Evolutionary conservation across 1,140 invertebrate genomes (phyloP), one percentile per base, ranked within the genome.

Genomic region (Zaprionus kolodkinae): DNA sequence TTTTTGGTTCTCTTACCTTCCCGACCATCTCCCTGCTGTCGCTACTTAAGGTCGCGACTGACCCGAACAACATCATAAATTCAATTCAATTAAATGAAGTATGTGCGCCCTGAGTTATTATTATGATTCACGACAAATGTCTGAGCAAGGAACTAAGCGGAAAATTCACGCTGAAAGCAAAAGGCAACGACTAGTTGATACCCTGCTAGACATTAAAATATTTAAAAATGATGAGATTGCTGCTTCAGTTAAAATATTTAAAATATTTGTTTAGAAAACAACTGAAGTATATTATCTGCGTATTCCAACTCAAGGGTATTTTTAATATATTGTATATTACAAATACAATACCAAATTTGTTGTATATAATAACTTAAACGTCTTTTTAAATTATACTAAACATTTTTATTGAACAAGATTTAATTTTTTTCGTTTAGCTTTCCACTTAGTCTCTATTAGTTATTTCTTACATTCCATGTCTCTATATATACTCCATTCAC

Each of bases 21-120:
- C 66, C 21, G 25, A 54, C 55, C 21, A 9, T 21, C 17, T 33
- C 12, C 10, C 17, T 36, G 27, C 27, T 30, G 27, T 30, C 60
- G 45, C 55, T 68, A 33, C 54, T 79, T 61, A 38, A 76, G 65
- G 54, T 72, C 61, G 48, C 50, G 45, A 60, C 48, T 77, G 76
- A 83, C 72, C 69, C 50, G 33, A 17, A 21, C 48, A 21, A 43
- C 71, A 79, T 66, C 59, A 80, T 80, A 74, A 79, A 88, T 83
- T 74, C 77, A 79, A 80, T 87, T 83, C 72, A 87, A 87, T 88
- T 87, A 79, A 72, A 68, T 54, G 50, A 73, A 79, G 84, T 77
- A 80, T 72, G 45, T 67, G 60, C 52, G 35, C 55, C 30, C 60
- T 25, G 54, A 38, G 40, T 43, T 77, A 65, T 85, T 77, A 78